Evolutionary conservation across 2,888 invertebrate species (phyloP).

Genomic region (Noctua fimbriata): DNA sequence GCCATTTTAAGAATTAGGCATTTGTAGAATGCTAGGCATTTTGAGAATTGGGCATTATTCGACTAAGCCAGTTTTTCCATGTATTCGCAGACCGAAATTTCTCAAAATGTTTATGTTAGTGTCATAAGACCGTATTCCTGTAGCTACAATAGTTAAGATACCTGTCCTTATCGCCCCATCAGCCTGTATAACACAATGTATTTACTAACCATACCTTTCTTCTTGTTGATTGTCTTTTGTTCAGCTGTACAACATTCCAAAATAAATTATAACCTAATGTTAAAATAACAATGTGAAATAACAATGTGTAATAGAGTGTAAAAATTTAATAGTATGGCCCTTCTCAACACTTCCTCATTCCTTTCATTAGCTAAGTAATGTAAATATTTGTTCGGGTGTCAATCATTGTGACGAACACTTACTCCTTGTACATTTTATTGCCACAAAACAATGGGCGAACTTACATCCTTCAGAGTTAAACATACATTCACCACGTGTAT

Average conservation of each 20-base stretch:
- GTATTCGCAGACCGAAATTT: neutral
- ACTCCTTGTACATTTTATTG: conserved; percentile 2
- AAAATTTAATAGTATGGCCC: neutral
- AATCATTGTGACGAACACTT: conserved; percentile 14
- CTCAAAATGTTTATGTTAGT: neutral
- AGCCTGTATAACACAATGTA: neutral
- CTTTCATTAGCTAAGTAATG: conserved; percentile 19
- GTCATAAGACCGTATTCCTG: neutral
- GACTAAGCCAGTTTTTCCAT: neutral
- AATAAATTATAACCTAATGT: neutral
- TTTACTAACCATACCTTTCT: neutral
- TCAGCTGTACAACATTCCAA: neutral
- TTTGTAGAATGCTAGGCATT: too few relatives aligned
- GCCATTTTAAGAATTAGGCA: too few relatives aligned
- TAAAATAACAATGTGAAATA: neutral
- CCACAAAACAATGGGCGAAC: conserved; percentile 17
- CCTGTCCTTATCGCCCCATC: neutral
- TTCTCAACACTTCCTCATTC: neutral
- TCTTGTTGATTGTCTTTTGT: neutral
- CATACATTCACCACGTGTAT: neutral
- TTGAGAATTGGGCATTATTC: too few relatives aligned
- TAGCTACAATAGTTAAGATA: neutral
- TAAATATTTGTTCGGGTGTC: conserved; percentile 40
- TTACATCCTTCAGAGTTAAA: neutral
- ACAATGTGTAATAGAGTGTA: neutral